Evolutionary conservation across 53 echinoderm and acorn worm genomes (phyloP), one percentile per base, ranked within the genome.

Genomic region (Hippasteria phrygiana): DNA sequence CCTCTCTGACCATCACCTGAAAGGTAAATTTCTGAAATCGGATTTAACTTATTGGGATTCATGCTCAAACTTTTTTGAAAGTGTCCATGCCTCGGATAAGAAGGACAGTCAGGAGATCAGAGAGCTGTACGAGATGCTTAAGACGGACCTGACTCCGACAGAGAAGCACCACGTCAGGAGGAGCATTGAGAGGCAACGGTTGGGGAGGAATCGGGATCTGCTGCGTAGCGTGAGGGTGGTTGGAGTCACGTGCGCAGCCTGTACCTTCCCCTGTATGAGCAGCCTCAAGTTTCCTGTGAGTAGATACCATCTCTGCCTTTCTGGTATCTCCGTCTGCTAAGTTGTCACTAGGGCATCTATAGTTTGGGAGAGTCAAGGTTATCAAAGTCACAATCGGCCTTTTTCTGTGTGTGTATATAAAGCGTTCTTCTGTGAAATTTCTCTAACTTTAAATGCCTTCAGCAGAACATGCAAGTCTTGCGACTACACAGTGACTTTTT

Each of bases 231-330:
- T 98, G 78, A 87, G 73, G 46, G 95, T 98, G 28, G 91, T 98
- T 28, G 98, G 95, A 2, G 98, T 95, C 33, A 98, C 98, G 14
- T 98, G 98, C 88, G 98, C 98, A n/a, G 98, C 98, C 9, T 98
- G 94, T 78, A 89, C 90, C 35, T 98, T 98, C 77, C 95, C 92
- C 14, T 96, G 95, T 64, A 94, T 98, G 83, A 87, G 73, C 76
- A 91, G 87, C n/a, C 91, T 95, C 2, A 91, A 89, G 53, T 95
- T 97, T 48, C 98, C 98, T 51, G 98, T 98, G 59, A 98, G 98
- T 91, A 34, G 5, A 54, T 40, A 38, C 12, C 18, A 10, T 63
- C 14, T 79, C 16, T 50, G 32, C 55, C 33, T 0, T 20, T 79
- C 56, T 1, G n/a, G 22, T 46, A 24, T 45, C 0, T 75, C 50